Conservation (phyloP, 2,888 invertebrate genomes). For the Ophion ellenae region DNA sequence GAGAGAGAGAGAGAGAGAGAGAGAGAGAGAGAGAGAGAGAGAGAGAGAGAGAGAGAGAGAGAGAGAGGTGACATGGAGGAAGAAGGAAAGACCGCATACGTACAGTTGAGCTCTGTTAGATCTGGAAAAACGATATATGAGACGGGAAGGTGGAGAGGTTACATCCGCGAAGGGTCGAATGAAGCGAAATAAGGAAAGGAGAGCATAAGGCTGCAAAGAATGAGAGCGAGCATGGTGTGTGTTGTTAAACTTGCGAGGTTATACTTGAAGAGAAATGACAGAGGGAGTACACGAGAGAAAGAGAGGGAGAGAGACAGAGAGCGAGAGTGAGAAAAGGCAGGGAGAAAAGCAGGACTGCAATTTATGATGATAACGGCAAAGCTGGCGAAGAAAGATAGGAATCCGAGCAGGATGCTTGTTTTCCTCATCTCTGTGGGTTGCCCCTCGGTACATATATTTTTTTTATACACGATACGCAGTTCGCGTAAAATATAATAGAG, state of each 20-base stretch:
- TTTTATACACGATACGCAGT: conserved; percentile 35
- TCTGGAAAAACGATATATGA: conserved; percentile 49
- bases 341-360: background rate
- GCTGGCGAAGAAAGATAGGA: conserved; percentile 47
- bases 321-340: background rate
- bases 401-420: conserved; percentile 59
- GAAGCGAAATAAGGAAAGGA: conserved; percentile 38
- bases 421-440: conserved; percentile 33
- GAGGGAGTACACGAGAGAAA: background rate
- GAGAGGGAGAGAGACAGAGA: conserved; percentile 23
- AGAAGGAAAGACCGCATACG: conserved; percentile 7
- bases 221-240: background rate
- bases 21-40: background rate
- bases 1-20: no score
- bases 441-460: conserved; percentile 32
- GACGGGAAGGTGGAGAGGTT: conserved; percentile 61
- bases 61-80: conserved; percentile 3
- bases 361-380: conserved; percentile 63
- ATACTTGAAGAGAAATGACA: conserved; percentile 59
- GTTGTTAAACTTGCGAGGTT: conserved; percentile 48
- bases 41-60: background rate
- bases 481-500: conserved; percentile 40
- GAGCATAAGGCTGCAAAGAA: conserved; percentile 1
- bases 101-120: conserved; percentile 24
- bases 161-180: conserved; percentile 57